Evolutionary conservation across 1,140 invertebrate species (phyloP).

Genomic region (Leucophenga varia): DNA sequence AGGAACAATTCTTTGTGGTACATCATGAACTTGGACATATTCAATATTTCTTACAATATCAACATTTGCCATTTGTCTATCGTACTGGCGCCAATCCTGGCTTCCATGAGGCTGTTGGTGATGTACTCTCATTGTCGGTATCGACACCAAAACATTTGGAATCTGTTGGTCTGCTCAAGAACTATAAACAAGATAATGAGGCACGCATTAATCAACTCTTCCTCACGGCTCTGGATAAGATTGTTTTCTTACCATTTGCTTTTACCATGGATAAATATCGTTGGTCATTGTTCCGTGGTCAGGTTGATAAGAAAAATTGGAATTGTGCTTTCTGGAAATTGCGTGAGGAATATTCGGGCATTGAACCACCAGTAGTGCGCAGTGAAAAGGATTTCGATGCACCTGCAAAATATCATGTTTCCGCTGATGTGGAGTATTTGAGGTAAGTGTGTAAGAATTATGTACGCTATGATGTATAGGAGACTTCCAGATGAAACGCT

Average conservation of each 20-base stretch:
- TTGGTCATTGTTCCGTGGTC: constrained; percentile 82
- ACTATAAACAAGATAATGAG: constrained; percentile 67
- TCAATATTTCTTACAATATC: constrained; percentile 84
- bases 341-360: constrained; percentile 74
- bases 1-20: constrained; percentile 73
- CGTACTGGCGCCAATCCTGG: constrained; percentile 73
- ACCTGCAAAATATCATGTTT: constrained; percentile 81
- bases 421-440: constrained; percentile 81
- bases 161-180: constrained; percentile 69
- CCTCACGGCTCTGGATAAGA: constrained; percentile 77
- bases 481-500: too few relatives aligned
- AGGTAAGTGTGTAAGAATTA: constrained; percentile 59
- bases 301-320: constrained; percentile 68
- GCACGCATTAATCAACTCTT: constrained; percentile 79
- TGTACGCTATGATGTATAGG: too few relatives aligned
- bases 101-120: constrained; percentile 93
- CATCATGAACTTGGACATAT: constrained; percentile 91
- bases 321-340: constrained; percentile 78
- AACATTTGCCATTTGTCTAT: constrained; percentile 71
- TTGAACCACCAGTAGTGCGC: constrained; percentile 74
- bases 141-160: constrained; percentile 78
- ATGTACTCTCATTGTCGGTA: constrained; percentile 81
- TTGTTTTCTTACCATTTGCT: constrained; percentile 86
- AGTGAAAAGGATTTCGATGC: constrained; percentile 83
- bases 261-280: constrained; percentile 85